A percentile compares a stretch with the other conserved stretches of the same genome.
Conservation (phyloP, 64 coral and sea anemone genomes). For the Actinia tenebrosa region DNA sequence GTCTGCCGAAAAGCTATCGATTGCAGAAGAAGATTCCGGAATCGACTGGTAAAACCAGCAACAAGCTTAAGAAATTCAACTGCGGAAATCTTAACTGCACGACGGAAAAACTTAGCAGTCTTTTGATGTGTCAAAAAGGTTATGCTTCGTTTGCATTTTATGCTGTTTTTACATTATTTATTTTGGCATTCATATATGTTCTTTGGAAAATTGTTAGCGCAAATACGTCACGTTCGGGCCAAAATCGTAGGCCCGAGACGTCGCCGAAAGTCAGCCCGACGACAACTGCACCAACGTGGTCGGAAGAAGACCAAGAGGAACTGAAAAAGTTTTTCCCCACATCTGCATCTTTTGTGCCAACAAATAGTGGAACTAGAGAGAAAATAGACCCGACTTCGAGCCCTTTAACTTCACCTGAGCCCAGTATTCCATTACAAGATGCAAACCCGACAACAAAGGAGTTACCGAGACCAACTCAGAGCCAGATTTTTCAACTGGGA, state of each 20-base stretch:
- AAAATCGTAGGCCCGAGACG: slow-evolving; percentile 56
- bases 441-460: not conserved
- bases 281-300: slow-evolving; percentile 41
- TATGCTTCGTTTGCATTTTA: slow-evolving; percentile 87
- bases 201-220: slow-evolving; percentile 96
- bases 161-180: slow-evolving; percentile 72
- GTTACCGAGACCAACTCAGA: not conserved
- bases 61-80: slow-evolving; percentile 1
- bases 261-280: slow-evolving; percentile 65
- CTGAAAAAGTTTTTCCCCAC: slow-evolving; percentile 22
- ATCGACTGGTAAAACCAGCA: not conserved
- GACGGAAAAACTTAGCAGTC: slow-evolving; percentile 53
- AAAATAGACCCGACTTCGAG: not conserved
- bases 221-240: slow-evolving; percentile 64
- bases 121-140: slow-evolving; percentile 78
- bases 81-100: slow-evolving; percentile 31
- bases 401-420: not conserved
- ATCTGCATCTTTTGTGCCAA: not conserved
- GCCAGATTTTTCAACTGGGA: not conserved
- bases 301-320: slow-evolving; percentile 23
- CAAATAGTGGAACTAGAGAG: slow-evolving; percentile 21
- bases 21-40: slow-evolving; percentile 1
- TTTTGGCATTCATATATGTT: slow-evolving; percentile 73
- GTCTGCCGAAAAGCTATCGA: slow-evolving; percentile 27
- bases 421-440: not conserved